Evolutionary conservation across 2,888 invertebrate species (phyloP), one percentile per base, ranked within the genome.

Genomic region (Barypeithes pellucidus): DNA sequence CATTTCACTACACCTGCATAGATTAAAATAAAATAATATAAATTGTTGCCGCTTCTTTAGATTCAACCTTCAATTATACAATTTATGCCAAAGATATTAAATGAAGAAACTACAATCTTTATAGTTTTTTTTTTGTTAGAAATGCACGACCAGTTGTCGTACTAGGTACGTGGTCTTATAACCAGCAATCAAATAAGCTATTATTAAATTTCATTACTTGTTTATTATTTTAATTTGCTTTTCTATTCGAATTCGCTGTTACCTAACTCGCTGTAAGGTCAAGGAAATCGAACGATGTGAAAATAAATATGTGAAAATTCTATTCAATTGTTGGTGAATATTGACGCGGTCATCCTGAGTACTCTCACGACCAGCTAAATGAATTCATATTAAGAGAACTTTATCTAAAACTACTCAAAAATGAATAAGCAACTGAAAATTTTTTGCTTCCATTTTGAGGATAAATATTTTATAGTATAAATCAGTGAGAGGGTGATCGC

Each of bases 161-260:
- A 57, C 54, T 57, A 33, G 54, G 54, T 57, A 57, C 54, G 54
- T n/a, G 16, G 54, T 33, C 16, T 33, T 16, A 33, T 33, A 33
- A 14, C 22, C 33, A 24, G 8, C 8, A 29, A 52, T 29, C 20
- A 52, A 22, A n/a, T 22, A 20, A 11, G 47, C 33, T 18, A 16
- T 57, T 9, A 57, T 33, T 43, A 16, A 16, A 7, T 43, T 57
- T 33, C 9, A 57, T 57, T 57, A 57, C 8, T 18, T 57, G 54
- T 57, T 57, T 16, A 33, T 57, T 16, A 33, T 57, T 57, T 57
- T 57, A 33, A 57, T 57, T 18, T 14, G 29, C 9, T 33, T 33
- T 33, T 33, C 5, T 33, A 57, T 29, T 14, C 3, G 11, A 33
- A 57, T 33, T 22, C 33, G 18, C n/a, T 18, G 16, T 16, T 22